phyloP scores from a whole-genome alignment of 2,888 invertebrate species.

The Microchrysa polita region DNA sequence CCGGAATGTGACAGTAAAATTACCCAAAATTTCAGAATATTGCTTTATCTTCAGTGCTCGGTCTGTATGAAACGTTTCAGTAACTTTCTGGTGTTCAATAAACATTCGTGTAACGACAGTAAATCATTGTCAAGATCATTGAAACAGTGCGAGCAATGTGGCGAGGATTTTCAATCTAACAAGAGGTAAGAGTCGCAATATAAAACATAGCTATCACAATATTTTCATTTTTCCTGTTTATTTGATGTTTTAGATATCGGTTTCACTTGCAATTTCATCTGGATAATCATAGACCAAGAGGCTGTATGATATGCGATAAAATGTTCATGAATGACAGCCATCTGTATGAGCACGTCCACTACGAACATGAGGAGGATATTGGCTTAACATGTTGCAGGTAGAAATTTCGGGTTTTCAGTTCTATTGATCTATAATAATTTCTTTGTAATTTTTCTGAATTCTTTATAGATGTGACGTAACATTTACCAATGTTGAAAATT shows the following conservation, averaged over 20 bases:
- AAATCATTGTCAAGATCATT: conserved; percentile 54
- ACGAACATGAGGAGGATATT: conserved; percentile 57
- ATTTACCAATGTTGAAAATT: conserved; percentile 52
- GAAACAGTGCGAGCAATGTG: conserved; percentile 57
- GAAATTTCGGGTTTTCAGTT: background rate
- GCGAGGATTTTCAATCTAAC: conserved; percentile 58
- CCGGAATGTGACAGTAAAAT: conserved; percentile 8
- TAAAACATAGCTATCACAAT: background rate
- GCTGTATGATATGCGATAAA: conserved; percentile 59
- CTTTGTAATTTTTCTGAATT: background rate
- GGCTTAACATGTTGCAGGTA: conserved; percentile 56
- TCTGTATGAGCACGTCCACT: conserved; percentile 60
- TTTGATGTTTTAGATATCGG: conserved; percentile 56
- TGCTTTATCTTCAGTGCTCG: conserved; percentile 53
- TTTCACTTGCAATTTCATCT: conserved; percentile 63
- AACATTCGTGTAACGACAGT: conserved; percentile 59
- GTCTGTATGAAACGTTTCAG: conserved; percentile 58
- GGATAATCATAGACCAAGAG: conserved; percentile 58
- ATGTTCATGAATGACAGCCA: conserved; percentile 57
- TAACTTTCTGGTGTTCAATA: conserved; percentile 58
- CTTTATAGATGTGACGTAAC: conserved; percentile 58
- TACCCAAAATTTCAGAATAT: conserved; percentile 20
- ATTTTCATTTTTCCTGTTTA: background rate
- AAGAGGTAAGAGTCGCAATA: conserved; percentile 55
- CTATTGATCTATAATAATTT: too few relatives aligned